Evolutionary conservation across 2,113 vertebrate species (phyloP), one percentile per base, ranked within the genome.

Genomic region (Hippoglossus stenolepis): DNA sequence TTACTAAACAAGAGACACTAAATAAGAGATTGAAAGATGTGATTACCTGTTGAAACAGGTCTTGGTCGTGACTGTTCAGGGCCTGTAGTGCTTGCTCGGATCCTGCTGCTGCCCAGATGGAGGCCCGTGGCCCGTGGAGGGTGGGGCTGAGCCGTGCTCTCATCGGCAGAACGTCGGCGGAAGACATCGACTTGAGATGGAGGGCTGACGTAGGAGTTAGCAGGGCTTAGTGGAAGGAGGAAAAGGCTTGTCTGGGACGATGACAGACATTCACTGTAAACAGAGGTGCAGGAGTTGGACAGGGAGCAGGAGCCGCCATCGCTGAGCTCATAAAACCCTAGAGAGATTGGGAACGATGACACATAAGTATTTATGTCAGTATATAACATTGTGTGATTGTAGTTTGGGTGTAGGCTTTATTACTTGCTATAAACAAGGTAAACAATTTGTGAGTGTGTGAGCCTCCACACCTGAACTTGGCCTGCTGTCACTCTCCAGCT

Each of bases 261-360:
- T 0, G 95, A 96, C 38, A 96, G 80, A 73, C 93, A 95, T 77
- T 97, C 97, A 0, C 97, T 97, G 94, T 96, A 97, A 84, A 99
- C 96, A 0, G 98, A 99, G 0, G 96, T 97, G 86, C 97, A 97
- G 20, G 98, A 99, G 77, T 96, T 96, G 61, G 97, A 99, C 59
- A 97, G 89, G 0, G 98, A 99, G 71, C 96, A 96, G 56, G 96
- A 97, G 6, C 96, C 97, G 0, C 93, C 96, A 0, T 99, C 98
- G 0, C 98, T 99, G 69, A 99, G 94, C 83, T 99, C 98, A 5
- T 96, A 99, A 91, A 99, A 99, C 21, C 98, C 98, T 99, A 85
- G 11, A 49, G 62, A 77, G 65, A 75, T 43, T 6, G 61, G 6
- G 11, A 51, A 67, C 1, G 2, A 89, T 62, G 59, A 9, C 60